Evolutionary conservation across 2,797 vertebrate genomes (phyloP).

Genomic region (Crenuchus spilurus): DNA sequence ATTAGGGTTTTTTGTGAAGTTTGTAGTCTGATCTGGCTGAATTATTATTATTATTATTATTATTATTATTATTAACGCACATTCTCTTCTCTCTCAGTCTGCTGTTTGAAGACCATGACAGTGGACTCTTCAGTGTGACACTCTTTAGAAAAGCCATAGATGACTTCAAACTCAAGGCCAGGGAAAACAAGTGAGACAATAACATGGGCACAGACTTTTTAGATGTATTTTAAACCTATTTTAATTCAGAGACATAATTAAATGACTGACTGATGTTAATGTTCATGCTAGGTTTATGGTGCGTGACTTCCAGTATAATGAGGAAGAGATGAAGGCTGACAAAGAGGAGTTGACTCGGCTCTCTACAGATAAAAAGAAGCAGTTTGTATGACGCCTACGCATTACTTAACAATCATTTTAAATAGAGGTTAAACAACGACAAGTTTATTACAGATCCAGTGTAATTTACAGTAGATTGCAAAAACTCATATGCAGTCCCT

Average conservation of each 20-base stretch:
- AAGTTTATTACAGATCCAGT: no score
- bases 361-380: slow-evolving; percentile 97
- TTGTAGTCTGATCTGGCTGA: no score
- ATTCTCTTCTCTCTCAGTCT: slow-evolving; percentile 73
- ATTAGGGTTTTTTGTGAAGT: no score
- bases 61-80: background rate
- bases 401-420: no score
- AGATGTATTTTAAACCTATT: background rate
- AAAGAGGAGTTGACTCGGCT: slow-evolving; percentile 97
- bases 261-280: slow-evolving; percentile 12
- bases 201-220: background rate
- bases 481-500: no score
- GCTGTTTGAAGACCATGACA: slow-evolving; percentile 92
- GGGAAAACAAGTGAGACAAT: slow-evolving; percentile 90
- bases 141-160: slow-evolving; percentile 95
- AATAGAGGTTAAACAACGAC: no score
- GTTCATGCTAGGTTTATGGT: slow-evolving; percentile 84
- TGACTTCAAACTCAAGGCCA: slow-evolving; percentile 96
- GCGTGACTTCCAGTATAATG: slow-evolving; percentile 96
- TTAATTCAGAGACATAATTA: background rate
- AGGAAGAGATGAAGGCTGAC: slow-evolving; percentile 96
- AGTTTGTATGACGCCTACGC: slow-evolving; percentile 87
- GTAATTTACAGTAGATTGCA: no score
- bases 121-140: slow-evolving; percentile 92
- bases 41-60: no score